A percentile compares a stretch with the other conserved stretches of the same genome.
These are phyloP conservation scores for Neopelma chrysocephalum DNA, from an alignment of 2,797 vertebrate species.

Conservation along the genomic window DNA sequence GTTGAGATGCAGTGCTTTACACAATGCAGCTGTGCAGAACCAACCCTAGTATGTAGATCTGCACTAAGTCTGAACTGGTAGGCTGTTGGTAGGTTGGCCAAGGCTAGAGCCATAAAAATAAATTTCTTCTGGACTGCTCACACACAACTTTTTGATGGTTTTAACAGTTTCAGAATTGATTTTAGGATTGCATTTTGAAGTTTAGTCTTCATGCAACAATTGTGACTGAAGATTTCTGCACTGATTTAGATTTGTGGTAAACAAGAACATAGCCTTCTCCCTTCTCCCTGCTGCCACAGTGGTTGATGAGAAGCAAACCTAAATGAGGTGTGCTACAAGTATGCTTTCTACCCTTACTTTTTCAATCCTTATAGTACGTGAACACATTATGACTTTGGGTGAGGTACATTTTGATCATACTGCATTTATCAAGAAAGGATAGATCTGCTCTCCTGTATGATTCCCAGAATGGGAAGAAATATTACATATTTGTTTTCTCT, in stretches of 20 bases:
- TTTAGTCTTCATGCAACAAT: not conserved
- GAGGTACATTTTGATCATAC: not conserved
- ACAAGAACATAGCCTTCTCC: not conserved
- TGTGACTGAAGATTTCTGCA: not conserved
- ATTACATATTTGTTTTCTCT: not conserved
- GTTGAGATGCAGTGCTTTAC: not conserved
- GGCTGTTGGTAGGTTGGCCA: not conserved
- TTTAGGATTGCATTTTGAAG: not conserved
- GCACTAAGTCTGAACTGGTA: not conserved
- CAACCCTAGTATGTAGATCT: not conserved
- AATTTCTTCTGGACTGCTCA: not conserved
- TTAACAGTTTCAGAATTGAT: not conserved
- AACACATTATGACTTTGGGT: not conserved
- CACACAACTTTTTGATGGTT: not conserved
- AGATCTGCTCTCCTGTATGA: not conserved
- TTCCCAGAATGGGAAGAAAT: not conserved
- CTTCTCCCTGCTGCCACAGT: fast-evolving
- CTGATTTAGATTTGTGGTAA: not conserved
- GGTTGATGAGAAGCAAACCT: not conserved
- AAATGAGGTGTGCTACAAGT: not conserved
- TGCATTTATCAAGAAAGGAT: not conserved
- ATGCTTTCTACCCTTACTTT: not conserved
- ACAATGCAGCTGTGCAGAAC: not conserved
- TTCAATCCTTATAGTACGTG: not conserved
- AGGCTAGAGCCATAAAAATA: not conserved